Conservation (phyloP, 2,113 vertebrate species). For the Ivindomyrus marchei region DNA sequence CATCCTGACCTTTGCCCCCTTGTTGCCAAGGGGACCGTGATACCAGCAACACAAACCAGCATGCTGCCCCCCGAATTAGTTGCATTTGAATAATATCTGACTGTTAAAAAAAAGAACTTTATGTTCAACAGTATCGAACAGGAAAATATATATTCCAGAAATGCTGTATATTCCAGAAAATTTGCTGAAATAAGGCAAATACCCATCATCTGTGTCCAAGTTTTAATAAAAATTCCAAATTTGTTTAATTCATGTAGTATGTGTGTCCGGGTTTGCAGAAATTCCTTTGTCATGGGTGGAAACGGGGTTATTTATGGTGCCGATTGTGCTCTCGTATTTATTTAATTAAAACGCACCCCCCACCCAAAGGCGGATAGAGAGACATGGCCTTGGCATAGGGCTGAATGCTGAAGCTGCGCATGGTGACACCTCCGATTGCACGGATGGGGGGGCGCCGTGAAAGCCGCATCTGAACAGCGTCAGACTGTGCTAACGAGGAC, state of each 20-base stretch:
- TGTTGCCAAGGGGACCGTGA: background rate
- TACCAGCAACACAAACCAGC: background rate
- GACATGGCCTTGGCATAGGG: conserved; percentile 59
- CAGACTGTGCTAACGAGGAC: conserved; percentile 51
- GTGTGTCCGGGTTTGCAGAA: conserved; percentile 41
- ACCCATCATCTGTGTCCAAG: background rate
- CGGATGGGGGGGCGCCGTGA: conserved; percentile 47
- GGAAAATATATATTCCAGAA: background rate
- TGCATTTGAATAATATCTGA: background rate
- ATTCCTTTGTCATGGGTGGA: conserved; percentile 56
- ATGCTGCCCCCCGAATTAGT: background rate
- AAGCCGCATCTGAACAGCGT: conserved; percentile 48
- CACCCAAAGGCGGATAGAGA: conserved; percentile 57
- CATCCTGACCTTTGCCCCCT: background rate
- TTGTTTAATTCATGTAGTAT: conserved; percentile 41
- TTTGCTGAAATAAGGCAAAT: background rate
- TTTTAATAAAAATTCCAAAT: conserved; percentile 13
- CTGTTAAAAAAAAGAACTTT: background rate
- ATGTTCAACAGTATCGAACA: background rate
- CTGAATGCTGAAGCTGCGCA: conserved; percentile 45
- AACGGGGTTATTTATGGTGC: conserved; percentile 57
- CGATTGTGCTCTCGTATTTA: conserved; percentile 57
- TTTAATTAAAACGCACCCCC: conserved; percentile 62
- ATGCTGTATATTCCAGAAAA: background rate
- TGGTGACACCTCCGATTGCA: conserved; percentile 48